A percentile compares a stretch with the other conserved stretches of the same genome.
phyloP scores from a whole-genome alignment of 2,888 invertebrate genomes.

The Nomada hirtipes region DNA sequence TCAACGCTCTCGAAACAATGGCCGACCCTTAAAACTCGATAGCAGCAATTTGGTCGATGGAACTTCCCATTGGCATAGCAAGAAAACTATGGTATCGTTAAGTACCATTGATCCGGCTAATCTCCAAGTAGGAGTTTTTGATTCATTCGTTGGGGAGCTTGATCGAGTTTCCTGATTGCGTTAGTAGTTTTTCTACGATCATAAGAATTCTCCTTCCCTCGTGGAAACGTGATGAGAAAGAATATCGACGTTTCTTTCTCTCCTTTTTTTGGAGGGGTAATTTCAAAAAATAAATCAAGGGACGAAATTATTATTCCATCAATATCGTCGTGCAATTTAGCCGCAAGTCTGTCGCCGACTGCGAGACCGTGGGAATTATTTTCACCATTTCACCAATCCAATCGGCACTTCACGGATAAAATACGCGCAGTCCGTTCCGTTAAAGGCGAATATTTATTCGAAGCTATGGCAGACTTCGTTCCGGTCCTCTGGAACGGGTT shows the following conservation, averaged over 20 bases:
- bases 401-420: constrained; percentile 8
- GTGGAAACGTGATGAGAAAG: too few relatives aligned
- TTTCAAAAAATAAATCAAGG: too few relatives aligned
- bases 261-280: too few relatives aligned
- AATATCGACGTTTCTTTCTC: too few relatives aligned
- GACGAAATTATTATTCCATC: too few relatives aligned
- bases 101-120: neutral
- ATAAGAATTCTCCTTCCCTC: neutral
- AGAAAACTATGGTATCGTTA: neutral
- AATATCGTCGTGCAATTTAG: too few relatives aligned
- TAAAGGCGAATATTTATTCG: constrained; percentile 8
- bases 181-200: neutral
- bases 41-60: constrained; percentile 1
- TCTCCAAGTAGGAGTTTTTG: neutral
- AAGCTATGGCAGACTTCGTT: constrained; percentile 7
- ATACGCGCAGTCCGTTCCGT: neutral
- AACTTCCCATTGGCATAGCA: constrained; percentile 7
- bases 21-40: constrained; percentile 24
- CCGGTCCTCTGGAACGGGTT: neutral
- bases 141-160: neutral
- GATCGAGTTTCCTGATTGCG: neutral
- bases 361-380: constrained; percentile 16
- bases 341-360: neutral
- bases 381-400: constrained; percentile 2
- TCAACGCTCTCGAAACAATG: constrained; percentile 6